These are phyloP conservation scores for Parochlus steinenii DNA, from an alignment of 2,888 invertebrate genomes.

Conservation along the genomic window DNA sequence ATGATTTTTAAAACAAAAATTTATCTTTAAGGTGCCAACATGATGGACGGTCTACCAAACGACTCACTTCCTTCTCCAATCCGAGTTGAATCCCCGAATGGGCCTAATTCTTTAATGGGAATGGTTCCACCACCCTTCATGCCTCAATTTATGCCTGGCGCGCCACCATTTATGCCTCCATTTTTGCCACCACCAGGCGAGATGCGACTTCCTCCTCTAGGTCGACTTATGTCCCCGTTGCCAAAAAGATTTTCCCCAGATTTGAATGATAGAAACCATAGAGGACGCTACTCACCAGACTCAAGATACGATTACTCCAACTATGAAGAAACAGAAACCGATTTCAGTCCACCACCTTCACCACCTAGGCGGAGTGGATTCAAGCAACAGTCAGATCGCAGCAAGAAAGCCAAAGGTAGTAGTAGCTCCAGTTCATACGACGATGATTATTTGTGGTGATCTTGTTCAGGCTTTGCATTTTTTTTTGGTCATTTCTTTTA, in stretches of 20 bases:
- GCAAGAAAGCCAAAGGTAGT: constrained; percentile 12
- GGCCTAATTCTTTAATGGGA: constrained; percentile 18
- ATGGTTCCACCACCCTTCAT: constrained; percentile 25
- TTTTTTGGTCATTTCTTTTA: too few relatives aligned
- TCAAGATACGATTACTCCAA: constrained; percentile 33
- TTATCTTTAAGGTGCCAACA: neutral
- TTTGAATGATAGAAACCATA: constrained; percentile 27
- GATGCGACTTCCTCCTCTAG: constrained; percentile 37
- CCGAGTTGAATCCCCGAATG: constrained; percentile 14
- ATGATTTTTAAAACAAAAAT: constrained; percentile 10
- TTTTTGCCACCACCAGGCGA: constrained; percentile 33
- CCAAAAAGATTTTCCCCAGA: constrained; percentile 26
- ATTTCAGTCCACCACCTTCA: constrained; percentile 44
- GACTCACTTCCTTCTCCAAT: constrained; percentile 11
- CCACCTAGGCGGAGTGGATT: constrained; percentile 30
- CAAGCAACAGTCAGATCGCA: constrained; percentile 31
- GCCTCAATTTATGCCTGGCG: too few relatives aligned
- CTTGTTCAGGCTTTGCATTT: too few relatives aligned
- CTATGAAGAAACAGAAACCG: constrained; percentile 36
- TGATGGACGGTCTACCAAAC: constrained; percentile 14
- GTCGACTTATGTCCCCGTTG: constrained; percentile 36
- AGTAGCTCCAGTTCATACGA: too few relatives aligned
- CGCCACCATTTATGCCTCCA: constrained; percentile 26
- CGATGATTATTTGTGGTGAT: too few relatives aligned
- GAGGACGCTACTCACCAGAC: constrained; percentile 37